These are phyloP conservation scores for Nothoprocta perdicaria DNA, from an alignment of 2,113 vertebrate species.

Conservation along the genomic window DNA sequence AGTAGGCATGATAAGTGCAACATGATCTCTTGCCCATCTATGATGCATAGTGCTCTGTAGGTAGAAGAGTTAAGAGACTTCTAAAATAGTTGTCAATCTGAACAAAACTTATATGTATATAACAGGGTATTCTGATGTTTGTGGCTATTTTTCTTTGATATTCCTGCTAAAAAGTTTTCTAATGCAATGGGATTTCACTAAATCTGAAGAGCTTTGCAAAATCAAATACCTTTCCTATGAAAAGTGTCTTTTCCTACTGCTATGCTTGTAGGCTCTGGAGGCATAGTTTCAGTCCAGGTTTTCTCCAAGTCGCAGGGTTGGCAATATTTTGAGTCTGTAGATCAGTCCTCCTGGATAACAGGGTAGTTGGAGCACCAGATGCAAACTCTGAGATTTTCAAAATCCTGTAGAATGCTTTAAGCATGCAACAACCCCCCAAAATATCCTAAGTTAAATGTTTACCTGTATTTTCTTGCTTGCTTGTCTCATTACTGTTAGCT, in stretches of 20 bases:
- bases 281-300: neutral
- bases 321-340: neutral
- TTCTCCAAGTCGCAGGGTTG: neutral
- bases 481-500: neutral
- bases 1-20: neutral
- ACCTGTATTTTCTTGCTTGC: neutral
- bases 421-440: no score
- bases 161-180: neutral
- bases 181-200: neutral
- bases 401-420: neutral
- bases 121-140: neutral
- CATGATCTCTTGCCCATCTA: neutral
- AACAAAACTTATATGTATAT: neutral
- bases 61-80: neutral
- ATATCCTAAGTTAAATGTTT: neutral
- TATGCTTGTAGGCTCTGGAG: neutral
- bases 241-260: neutral
- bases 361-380: neutral
- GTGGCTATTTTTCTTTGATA: neutral
- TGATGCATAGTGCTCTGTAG: neutral
- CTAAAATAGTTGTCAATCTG: neutral
- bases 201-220: neutral
- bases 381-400: neutral
- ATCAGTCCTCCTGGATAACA: neutral
- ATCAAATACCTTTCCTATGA: neutral